These are phyloP conservation scores for Threskiornis aethiopicus DNA, from an alignment of 2,797 vertebrate genomes.

Conservation along the genomic window DNA sequence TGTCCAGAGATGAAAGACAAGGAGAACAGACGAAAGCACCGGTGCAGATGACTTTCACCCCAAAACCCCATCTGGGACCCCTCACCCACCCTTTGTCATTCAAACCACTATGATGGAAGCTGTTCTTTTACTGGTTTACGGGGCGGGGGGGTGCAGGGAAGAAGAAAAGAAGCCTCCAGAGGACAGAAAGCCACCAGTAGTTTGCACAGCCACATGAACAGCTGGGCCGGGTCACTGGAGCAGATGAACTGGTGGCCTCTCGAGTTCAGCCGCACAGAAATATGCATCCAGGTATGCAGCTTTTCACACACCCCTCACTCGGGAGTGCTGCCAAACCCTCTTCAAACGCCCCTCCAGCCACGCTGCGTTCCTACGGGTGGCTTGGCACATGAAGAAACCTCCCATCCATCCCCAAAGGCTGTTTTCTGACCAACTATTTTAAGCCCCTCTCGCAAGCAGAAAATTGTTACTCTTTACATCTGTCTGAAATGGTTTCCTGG, in stretches of 20 bases:
- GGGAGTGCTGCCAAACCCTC: not conserved
- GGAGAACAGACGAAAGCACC: not conserved
- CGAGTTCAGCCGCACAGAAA: not conserved
- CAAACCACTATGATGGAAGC: not conserved
- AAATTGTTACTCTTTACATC: not conserved
- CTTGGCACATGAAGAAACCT: not conserved
- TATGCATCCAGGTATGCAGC: not conserved
- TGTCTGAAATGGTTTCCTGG: not conserved
- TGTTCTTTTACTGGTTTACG: not conserved
- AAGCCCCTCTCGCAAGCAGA: not conserved
- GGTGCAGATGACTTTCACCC: not conserved
- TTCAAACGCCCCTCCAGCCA: not conserved
- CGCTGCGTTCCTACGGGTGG: accelerated
- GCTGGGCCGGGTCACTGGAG: not conserved
- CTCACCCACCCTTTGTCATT: not conserved
- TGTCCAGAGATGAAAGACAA: not conserved
- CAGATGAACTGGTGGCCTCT: not conserved
- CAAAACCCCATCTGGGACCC: not conserved
- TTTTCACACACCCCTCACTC: not conserved
- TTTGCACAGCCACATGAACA: not conserved
- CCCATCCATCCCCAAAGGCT: not conserved
- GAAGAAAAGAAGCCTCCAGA: not conserved
- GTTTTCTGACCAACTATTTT: not conserved
- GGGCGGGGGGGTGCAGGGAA: not conserved
- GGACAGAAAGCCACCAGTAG: not conserved